phyloP scores from a whole-genome alignment of 2,888 invertebrate genomes.

The Merodon equestris region DNA sequence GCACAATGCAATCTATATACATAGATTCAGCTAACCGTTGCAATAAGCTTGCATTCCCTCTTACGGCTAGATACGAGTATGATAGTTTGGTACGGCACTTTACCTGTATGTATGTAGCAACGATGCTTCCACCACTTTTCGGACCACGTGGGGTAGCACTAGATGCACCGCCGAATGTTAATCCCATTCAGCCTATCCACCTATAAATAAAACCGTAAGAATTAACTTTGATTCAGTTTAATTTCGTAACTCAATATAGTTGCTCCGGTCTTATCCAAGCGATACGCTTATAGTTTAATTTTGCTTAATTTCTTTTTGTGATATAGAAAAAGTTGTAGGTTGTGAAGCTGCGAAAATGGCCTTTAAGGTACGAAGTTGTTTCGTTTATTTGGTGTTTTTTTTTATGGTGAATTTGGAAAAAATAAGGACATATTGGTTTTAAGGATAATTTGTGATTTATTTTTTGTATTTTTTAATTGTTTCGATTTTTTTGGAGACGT shows the following conservation, averaged over 20 bases:
- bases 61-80: no score
- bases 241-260: slow-evolving; percentile 57
- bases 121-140: slow-evolving; percentile 57
- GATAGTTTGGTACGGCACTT: no score
- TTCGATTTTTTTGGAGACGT: no score
- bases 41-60: neutral
- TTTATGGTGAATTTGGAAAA: neutral
- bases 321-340: slow-evolving; percentile 44
- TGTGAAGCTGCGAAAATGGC: slow-evolving; percentile 50
- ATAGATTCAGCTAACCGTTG: no score
- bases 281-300: slow-evolving; percentile 46
- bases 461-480: neutral
- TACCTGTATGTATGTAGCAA: slow-evolving; percentile 3
- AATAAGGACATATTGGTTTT: neutral
- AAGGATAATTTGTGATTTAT: neutral
- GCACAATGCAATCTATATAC: slow-evolving; percentile 18
- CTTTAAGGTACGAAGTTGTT: slow-evolving; percentile 56
- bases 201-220: slow-evolving; percentile 67
- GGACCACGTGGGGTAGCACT: slow-evolving; percentile 62
- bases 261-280: slow-evolving; percentile 32
- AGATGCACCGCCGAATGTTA: slow-evolving; percentile 34
- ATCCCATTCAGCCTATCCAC: slow-evolving; percentile 56
- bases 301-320: slow-evolving; percentile 39
- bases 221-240: slow-evolving; percentile 73
- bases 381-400: neutral